These are phyloP conservation scores for Urocitellus parryii DNA, from an alignment of 2,113 vertebrate genomes.

Conservation along the genomic window DNA sequence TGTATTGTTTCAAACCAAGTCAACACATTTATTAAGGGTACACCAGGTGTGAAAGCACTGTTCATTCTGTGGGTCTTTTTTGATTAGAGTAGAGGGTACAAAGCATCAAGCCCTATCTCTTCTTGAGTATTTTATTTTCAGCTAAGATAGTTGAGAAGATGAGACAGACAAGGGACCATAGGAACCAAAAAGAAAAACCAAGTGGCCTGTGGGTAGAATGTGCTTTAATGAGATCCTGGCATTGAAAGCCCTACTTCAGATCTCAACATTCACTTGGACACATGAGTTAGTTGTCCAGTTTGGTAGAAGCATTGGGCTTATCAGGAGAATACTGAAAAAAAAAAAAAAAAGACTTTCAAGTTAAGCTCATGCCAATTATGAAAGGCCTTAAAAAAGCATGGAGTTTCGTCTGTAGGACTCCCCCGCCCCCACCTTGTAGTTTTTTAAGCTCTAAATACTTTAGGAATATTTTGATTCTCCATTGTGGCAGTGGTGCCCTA, in stretches of 20 bases:
- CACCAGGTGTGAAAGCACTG: neutral
- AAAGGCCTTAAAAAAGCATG: neutral
- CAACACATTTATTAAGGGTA: neutral
- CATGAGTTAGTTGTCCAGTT: neutral
- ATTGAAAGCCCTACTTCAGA: neutral
- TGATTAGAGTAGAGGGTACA: neutral
- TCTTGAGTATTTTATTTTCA: neutral
- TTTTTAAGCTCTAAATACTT: neutral
- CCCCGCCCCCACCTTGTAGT: accelerated
- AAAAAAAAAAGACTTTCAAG: neutral
- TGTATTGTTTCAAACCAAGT: neutral
- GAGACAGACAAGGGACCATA: neutral
- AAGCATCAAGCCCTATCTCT: neutral
- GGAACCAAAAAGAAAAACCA: neutral
- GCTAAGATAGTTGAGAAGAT: neutral
- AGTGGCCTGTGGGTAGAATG: neutral
- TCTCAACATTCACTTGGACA: neutral
- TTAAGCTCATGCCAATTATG: neutral
- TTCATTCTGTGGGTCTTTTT: neutral
- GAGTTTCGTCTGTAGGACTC: neutral
- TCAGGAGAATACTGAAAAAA: neutral
- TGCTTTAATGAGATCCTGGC: neutral
- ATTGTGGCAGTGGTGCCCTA: neutral
- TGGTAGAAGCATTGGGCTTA: neutral
- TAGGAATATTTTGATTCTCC: neutral